phyloP scores from a whole-genome alignment of 2,888 invertebrate genomes.

The Melanostoma mellinum region DNA sequence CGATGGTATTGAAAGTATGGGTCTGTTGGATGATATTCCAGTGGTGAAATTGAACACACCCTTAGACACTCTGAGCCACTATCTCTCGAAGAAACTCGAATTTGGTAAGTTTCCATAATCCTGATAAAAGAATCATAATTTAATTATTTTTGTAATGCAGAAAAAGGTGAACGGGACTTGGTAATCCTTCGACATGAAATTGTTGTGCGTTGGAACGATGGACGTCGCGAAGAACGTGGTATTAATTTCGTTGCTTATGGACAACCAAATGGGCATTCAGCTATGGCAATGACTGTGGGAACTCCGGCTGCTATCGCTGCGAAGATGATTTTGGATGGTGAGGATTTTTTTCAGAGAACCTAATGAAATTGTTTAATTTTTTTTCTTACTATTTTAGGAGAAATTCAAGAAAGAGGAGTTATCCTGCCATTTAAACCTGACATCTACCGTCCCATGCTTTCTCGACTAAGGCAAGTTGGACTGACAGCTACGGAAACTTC shows the following conservation, averaged over 20 bases:
- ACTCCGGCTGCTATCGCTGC: constrained; percentile 97
- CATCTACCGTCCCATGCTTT: constrained; percentile 95
- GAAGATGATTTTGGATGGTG: constrained; percentile 96
- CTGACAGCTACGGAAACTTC: constrained; percentile 88
- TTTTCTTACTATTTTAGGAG: constrained; percentile 83
- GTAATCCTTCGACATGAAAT: constrained; percentile 97
- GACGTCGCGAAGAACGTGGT: constrained; percentile 89
- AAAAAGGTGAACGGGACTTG: constrained; percentile 93
- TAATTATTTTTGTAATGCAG: constrained; percentile 81
- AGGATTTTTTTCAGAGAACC: not conserved
- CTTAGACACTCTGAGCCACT: constrained; percentile 95
- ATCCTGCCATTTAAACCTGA: constrained; percentile 95
- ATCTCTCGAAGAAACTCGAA: constrained; percentile 90
- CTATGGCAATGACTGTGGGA: constrained; percentile 97
- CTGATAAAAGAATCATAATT: constrained; percentile 5
- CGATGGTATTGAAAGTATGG: constrained; percentile 92
- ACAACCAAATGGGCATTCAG: constrained; percentile 90
- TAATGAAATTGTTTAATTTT: not conserved
- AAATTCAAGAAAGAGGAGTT: constrained; percentile 97
- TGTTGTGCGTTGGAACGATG: constrained; percentile 95
- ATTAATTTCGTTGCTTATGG: constrained; percentile 96
- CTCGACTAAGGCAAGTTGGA: constrained; percentile 93
- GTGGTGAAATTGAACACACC: constrained; percentile 93
- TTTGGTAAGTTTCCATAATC: constrained; percentile 84
- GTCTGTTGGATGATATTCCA: constrained; percentile 91